Evolutionary conservation across 2,888 invertebrate species (phyloP).

Genomic region (Chrysopilus asiliformis): DNA sequence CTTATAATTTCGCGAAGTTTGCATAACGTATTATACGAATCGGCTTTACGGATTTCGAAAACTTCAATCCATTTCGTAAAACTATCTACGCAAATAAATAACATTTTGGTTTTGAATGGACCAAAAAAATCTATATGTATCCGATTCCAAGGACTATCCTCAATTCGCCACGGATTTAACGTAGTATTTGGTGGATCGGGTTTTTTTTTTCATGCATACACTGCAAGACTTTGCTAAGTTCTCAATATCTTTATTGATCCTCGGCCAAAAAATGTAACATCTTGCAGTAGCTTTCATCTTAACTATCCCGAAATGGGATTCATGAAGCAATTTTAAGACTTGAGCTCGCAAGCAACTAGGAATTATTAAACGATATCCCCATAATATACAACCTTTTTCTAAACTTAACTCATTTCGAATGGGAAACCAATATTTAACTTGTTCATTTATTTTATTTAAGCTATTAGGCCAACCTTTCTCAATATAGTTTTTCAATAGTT

Average conservation of each 20-base stretch:
- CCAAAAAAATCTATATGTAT: constrained; percentile 12
- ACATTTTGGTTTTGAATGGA: background rate
- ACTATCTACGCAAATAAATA: constrained; percentile 1
- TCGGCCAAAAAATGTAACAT: constrained; percentile 16
- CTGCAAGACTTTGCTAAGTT: constrained; percentile 10
- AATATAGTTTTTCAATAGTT: constrained; percentile 1
- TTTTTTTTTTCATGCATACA: background rate
- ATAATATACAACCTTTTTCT: constrained; percentile 6
- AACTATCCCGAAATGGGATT: constrained; percentile 5
- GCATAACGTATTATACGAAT: too few species aligned
- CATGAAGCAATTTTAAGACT: constrained; percentile 8
- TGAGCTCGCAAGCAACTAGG: constrained; percentile 5
- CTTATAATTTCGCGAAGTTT: too few species aligned
- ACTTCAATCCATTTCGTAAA: constrained; percentile 6
- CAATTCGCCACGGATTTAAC: constrained; percentile 9
- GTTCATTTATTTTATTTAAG: background rate
- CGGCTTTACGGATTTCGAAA: too few species aligned
- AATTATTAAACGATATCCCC: constrained; percentile 8
- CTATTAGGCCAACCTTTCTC: background rate
- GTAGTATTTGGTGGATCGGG: background rate
- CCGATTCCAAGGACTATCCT: constrained; percentile 12
- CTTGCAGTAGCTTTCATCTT: constrained; percentile 7
- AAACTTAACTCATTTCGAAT: constrained; percentile 9
- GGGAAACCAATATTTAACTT: constrained; percentile 12
- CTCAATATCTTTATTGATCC: constrained; percentile 14